Conservation (phyloP, 2,797 vertebrate genomes). For the Scarus forsteni region DNA sequence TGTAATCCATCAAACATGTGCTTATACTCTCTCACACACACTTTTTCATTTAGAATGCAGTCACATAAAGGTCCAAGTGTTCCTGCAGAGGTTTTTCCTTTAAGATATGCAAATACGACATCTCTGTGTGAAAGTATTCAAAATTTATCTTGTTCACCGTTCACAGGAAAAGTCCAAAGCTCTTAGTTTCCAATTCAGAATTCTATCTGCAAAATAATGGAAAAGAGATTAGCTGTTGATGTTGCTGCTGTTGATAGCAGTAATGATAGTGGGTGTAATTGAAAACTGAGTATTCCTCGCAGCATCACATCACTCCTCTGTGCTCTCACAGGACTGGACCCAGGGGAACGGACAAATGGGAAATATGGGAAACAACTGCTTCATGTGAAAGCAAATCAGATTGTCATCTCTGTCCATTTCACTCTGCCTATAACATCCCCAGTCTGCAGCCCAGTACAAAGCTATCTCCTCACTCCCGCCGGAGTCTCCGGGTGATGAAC, state of each 20-base stretch:
- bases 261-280: constrained; percentile 65
- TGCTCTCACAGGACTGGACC: constrained; percentile 40
- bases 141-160: constrained; percentile 3
- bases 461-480: constrained; percentile 1
- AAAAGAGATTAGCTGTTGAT: constrained; percentile 64
- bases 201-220: constrained; percentile 54
- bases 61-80: constrained; percentile 1
- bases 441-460: constrained; percentile 16
- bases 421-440: constrained; percentile 31
- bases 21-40: not conserved
- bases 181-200: constrained; percentile 63
- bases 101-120: constrained; percentile 23
- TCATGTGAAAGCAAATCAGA: constrained; percentile 61
- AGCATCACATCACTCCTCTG: constrained; percentile 57
- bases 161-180: constrained; percentile 21
- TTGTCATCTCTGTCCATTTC: constrained; percentile 68
- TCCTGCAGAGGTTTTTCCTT: not conserved
- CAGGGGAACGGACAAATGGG: constrained; percentile 60
- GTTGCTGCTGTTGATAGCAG: constrained; percentile 55
- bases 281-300: constrained; percentile 61
- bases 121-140: constrained; percentile 11
- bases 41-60: constrained; percentile 4
- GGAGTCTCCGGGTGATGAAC: constrained; percentile 8
- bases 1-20: not conserved
- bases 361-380: constrained; percentile 70